phyloP scores from a whole-genome alignment of 2,797 vertebrate species.

The Trichosurus vulpecula region DNA sequence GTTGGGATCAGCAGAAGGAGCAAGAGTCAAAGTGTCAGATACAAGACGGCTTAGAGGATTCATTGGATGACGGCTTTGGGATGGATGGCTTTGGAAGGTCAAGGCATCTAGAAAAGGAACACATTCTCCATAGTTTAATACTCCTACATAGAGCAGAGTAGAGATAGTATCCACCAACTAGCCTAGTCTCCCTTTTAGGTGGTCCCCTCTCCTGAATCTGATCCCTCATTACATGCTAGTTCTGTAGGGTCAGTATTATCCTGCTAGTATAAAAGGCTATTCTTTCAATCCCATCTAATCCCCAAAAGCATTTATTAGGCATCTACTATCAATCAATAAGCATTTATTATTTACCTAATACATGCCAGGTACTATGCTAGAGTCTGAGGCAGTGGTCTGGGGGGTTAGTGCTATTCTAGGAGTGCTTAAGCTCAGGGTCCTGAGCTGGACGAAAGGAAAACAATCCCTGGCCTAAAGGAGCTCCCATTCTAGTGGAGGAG shows the following conservation, averaged over 20 bases:
- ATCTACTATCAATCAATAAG: constrained; percentile 3
- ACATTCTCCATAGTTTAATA: constrained; percentile 25
- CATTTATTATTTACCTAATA: not conserved
- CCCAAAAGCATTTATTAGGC: not conserved
- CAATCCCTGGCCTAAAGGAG: not conserved
- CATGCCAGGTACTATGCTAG: not conserved
- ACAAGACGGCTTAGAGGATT: constrained; percentile 2
- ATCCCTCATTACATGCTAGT: not conserved
- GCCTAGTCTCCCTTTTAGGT: not conserved
- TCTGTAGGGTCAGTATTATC: constrained; percentile 2
- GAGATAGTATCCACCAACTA: not conserved
- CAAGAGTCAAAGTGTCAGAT: constrained; percentile 2
- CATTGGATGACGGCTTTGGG: not conserved
- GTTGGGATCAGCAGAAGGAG: constrained; percentile 32
- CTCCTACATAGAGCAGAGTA: constrained; percentile 7
- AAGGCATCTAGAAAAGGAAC: constrained; percentile 18
- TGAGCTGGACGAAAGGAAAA: not conserved
- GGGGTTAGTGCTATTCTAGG: too few species aligned
- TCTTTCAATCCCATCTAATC: not conserved
- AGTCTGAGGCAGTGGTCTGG: not conserved
- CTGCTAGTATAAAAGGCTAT: constrained; percentile 8
- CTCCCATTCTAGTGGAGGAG: constrained; percentile 13
- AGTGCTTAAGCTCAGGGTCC: not conserved
- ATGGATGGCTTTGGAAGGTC: not conserved
- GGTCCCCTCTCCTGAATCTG: not conserved